Conservation (phyloP, 1,140 invertebrate genomes). For the Chironomus tepperi region DNA sequence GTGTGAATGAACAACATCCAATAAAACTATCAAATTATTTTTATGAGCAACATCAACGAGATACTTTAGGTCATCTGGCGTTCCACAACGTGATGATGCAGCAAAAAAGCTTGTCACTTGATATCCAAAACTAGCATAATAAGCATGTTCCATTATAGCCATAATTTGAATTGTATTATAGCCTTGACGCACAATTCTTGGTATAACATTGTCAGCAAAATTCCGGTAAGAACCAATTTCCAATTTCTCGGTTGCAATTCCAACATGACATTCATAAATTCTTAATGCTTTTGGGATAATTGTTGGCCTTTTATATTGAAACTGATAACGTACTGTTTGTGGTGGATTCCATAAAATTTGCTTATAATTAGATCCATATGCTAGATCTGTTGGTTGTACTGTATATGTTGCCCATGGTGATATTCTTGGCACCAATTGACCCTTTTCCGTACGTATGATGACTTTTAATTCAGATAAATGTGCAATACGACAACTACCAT, state of each 20-base stretch:
- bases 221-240: slow-evolving; percentile 83
- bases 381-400: slow-evolving; percentile 33
- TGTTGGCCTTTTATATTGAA: slow-evolving; percentile 65
- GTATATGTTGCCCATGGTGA: slow-evolving; percentile 93
- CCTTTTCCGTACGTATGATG: slow-evolving; percentile 51
- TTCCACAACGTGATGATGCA: slow-evolving; percentile 78
- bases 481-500: slow-evolving; percentile 69
- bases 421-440: slow-evolving; percentile 64
- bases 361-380: slow-evolving; percentile 74
- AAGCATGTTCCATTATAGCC: slow-evolving; percentile 98
- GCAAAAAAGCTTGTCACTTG: slow-evolving; percentile 92
- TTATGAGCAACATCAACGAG: slow-evolving; percentile 82
- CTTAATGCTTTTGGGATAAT: slow-evolving; percentile 62
- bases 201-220: slow-evolving; percentile 79
- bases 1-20: slow-evolving; percentile 95
- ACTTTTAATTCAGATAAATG: slow-evolving; percentile 80
- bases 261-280: slow-evolving; percentile 95
- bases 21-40: slow-evolving; percentile 72
- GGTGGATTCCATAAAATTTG: slow-evolving; percentile 88
- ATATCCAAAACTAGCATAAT: slow-evolving; percentile 97
- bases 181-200: slow-evolving; percentile 77
- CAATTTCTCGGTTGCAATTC: slow-evolving; percentile 78
- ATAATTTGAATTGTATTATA: slow-evolving; percentile 96
- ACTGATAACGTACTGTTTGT: slow-evolving; percentile 49
- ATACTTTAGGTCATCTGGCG: slow-evolving; percentile 86